phyloP scores from a whole-genome alignment of 2,888 invertebrate species.

The Diaprepes abbreviatus region DNA sequence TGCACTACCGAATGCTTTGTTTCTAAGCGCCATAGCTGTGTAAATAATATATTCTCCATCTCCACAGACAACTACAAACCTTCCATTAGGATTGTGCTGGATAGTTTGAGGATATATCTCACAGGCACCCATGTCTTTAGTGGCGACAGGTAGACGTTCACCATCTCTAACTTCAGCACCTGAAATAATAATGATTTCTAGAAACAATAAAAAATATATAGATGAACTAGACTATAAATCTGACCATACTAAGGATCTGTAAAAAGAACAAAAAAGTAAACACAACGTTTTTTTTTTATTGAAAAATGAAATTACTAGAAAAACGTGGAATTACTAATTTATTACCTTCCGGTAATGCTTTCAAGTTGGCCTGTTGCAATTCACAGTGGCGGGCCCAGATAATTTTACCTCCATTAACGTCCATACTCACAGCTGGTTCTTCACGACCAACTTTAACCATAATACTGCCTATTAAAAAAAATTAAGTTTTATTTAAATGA shows the following conservation, averaged over 20 bases:
- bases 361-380: constrained; percentile 95
- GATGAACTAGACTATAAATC: too few species aligned
- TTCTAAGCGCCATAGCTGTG: constrained; percentile 98
- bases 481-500: neutral
- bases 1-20: constrained; percentile 98
- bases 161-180: constrained; percentile 86
- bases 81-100: constrained; percentile 98
- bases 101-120: constrained; percentile 99
- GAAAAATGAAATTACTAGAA: neutral
- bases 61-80: constrained; percentile 95
- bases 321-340: too few species aligned
- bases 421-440: constrained; percentile 99
- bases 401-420: constrained; percentile 97
- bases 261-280: neutral
- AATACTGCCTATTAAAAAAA: constrained; percentile 78
- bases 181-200: constrained; percentile 22
- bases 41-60: constrained; percentile 99
- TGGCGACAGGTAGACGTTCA: constrained; percentile 91
- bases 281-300: neutral
- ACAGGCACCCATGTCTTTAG: constrained; percentile 99
- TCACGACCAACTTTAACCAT: constrained; percentile 94
- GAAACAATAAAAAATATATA: neutral
- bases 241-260: too few species aligned
- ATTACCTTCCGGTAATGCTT: constrained; percentile 82
- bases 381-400: constrained; percentile 99